Evolutionary conservation across 2,797 vertebrate genomes (phyloP), one percentile per base, ranked within the genome.

Genomic region (Acanthis flammea): DNA sequence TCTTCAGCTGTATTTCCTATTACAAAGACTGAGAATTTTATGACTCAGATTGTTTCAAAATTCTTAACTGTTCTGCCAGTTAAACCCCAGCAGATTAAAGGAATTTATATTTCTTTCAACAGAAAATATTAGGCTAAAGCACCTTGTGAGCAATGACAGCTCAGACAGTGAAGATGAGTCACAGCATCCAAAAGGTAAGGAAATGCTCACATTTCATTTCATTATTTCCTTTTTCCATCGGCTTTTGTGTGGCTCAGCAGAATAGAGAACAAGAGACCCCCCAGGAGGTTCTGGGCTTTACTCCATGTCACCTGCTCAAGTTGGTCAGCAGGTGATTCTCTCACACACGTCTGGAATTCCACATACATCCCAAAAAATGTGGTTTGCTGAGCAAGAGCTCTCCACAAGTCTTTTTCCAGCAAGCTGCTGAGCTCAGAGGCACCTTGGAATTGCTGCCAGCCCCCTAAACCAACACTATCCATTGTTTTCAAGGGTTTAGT

Each of bases 51-150:
- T 31, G 23, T 66, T 89, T 70, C 51, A 19, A 78, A 73, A 45
- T 76, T 83, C 42, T 55, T 66, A 75, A 51, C 48, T 86, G n/a
- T 84, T 70, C 42, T 82, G 28, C 24, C 50, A 60, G 30, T 91
- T 51, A 77, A 92, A 55, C 27, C 7, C 3, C 28, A 35, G 18
- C 16, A 48, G 14, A 54, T 89, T 53, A 58, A 93, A 85, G 50
- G 51, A n/a, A 24, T 75, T 58, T 79, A 0, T 47, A 30, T 92
- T 97, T 96, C 57, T 97, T 94, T 84, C 60, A 37, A 94, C 98
- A 99, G 99, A 99, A 97, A 99, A 99, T 89, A 98, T 99, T 87
- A 99, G 99, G 86, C 98, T 98, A 5, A 98, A 98, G 91, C 99
- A 99, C 93, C 98, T 99, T n/a, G 98, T 99, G 18, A 98, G 99